A percentile compares a stretch with the other conserved stretches of the same genome.
Conservation (phyloP, 2,888 invertebrate species). For the Trisateles emortualis region DNA sequence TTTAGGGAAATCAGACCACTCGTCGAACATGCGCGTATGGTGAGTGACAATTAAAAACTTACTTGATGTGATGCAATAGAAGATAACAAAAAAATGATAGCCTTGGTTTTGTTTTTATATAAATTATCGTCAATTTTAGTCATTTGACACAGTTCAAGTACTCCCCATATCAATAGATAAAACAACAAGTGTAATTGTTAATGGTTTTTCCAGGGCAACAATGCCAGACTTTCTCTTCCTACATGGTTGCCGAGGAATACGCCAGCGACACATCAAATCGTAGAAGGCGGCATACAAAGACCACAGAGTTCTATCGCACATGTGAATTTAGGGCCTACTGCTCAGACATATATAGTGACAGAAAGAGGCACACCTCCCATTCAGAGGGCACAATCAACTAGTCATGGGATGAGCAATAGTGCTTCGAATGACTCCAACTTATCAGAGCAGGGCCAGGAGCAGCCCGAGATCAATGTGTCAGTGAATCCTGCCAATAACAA, state of each 20-base stretch:
- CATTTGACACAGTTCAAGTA: too few species aligned
- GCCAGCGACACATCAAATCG: slow-evolving; percentile 69
- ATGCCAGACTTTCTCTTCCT: slow-evolving; percentile 76
- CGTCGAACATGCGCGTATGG: slow-evolving; percentile 88
- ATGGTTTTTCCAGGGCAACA: slow-evolving; percentile 69
- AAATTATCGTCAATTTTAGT: background rate
- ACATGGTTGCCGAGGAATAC: slow-evolving; percentile 78
- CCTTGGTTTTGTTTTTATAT: slow-evolving; percentile 10
- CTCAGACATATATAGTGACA: slow-evolving; percentile 72
- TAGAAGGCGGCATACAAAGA: slow-evolving; percentile 65
- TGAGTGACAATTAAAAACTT: slow-evolving; percentile 49
- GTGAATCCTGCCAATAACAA: slow-evolving; percentile 81
- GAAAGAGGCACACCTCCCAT: slow-evolving; percentile 63
- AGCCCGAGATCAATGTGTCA: slow-evolving; percentile 74
- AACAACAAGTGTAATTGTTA: background rate
- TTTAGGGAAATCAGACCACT: slow-evolving; percentile 89
- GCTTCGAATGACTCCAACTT: slow-evolving; percentile 70
- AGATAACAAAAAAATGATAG: slow-evolving; percentile 22
- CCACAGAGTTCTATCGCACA: slow-evolving; percentile 80
- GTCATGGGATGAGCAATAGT: slow-evolving; percentile 65
- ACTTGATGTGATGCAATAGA: slow-evolving; percentile 41
- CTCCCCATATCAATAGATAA: background rate
- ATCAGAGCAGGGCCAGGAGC: slow-evolving; percentile 65
- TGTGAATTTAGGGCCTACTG: slow-evolving; percentile 66
- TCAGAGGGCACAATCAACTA: slow-evolving; percentile 59